phyloP scores from a whole-genome alignment of 2,113 vertebrate genomes.

The Isichthys henryi region DNA sequence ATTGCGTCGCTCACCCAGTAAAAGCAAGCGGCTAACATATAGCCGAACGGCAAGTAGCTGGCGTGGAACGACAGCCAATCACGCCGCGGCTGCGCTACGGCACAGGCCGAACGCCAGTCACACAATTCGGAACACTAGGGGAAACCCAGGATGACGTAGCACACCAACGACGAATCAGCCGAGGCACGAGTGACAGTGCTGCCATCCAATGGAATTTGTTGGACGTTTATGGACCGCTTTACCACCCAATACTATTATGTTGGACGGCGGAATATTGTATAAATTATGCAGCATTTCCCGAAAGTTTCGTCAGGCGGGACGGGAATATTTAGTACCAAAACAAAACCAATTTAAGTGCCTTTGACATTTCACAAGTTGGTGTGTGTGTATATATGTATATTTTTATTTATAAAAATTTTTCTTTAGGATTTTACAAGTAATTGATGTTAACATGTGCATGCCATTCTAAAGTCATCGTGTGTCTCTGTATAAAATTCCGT shows the following conservation, averaged over 20 bases:
- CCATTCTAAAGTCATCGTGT: neutral
- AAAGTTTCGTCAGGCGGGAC: slow-evolving; percentile 40
- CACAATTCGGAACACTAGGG: slow-evolving; percentile 21
- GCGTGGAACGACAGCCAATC: neutral
- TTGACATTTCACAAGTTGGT: neutral
- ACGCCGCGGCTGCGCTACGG: neutral
- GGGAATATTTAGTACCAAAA: neutral
- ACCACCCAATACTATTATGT: slow-evolving; percentile 35
- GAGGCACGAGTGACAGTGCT: slow-evolving; percentile 33
- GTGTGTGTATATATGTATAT: no score
- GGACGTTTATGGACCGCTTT: neutral
- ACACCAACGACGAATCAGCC: slow-evolving; percentile 32
- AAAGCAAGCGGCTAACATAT: neutral
- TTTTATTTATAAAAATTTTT: neutral
- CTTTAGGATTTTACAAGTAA: neutral
- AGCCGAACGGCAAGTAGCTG: neutral
- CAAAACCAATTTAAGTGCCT: neutral
- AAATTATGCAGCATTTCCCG: slow-evolving; percentile 32
- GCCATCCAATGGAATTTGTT: slow-evolving; percentile 28
- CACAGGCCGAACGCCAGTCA: slow-evolving; percentile 28
- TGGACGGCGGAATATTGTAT: neutral
- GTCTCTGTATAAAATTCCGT: neutral
- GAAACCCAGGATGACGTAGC: slow-evolving; percentile 48
- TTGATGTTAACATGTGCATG: neutral
- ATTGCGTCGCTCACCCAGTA: neutral